Evolutionary conservation across 1,140 invertebrate genomes (phyloP).

Genomic region (Drosophila lini): DNA sequence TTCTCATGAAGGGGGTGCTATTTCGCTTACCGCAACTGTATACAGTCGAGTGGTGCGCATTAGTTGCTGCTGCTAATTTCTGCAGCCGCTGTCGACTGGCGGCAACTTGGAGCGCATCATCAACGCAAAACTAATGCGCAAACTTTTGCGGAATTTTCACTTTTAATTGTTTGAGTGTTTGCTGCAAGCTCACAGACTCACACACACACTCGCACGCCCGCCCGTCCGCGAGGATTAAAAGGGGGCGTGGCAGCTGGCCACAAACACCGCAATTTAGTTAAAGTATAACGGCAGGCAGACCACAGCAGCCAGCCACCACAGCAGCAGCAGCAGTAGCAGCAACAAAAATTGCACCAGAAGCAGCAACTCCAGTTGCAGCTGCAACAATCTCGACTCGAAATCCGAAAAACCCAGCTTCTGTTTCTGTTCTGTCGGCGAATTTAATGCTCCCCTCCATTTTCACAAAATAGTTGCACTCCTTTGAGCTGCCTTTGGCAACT

Average conservation of each 20-base stretch:
- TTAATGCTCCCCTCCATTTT: constrained; percentile 34
- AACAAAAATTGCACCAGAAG: constrained; percentile 31
- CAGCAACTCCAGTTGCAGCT: constrained; percentile 34
- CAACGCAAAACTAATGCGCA: constrained; percentile 77
- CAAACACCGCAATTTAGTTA: constrained; percentile 79
- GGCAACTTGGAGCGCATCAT: constrained; percentile 68
- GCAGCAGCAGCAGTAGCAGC: constrained; percentile 16
- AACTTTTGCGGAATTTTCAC: constrained; percentile 77
- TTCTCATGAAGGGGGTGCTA: constrained; percentile 2
- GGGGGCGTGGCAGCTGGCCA: constrained; percentile 35
- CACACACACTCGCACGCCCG: constrained; percentile 10
- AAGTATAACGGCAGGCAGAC: constrained; percentile 71
- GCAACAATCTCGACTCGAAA: constrained; percentile 46
- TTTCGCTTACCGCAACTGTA: constrained; percentile 24
- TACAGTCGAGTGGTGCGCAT: constrained; percentile 40
- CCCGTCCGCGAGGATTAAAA: constrained; percentile 11
- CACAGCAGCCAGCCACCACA: constrained; percentile 47
- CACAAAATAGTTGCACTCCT: constrained; percentile 26
- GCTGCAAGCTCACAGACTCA: constrained; percentile 43
- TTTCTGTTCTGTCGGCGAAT: constrained; percentile 35
- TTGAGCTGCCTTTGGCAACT: constrained; percentile 28
- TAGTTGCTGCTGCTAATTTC: constrained; percentile 72
- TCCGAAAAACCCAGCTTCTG: constrained; percentile 33
- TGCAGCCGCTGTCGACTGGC: constrained; percentile 46
- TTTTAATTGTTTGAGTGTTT: constrained; percentile 81